Conservation (phyloP, 1,140 invertebrate species). For the Reticulitermes speratus region DNA sequence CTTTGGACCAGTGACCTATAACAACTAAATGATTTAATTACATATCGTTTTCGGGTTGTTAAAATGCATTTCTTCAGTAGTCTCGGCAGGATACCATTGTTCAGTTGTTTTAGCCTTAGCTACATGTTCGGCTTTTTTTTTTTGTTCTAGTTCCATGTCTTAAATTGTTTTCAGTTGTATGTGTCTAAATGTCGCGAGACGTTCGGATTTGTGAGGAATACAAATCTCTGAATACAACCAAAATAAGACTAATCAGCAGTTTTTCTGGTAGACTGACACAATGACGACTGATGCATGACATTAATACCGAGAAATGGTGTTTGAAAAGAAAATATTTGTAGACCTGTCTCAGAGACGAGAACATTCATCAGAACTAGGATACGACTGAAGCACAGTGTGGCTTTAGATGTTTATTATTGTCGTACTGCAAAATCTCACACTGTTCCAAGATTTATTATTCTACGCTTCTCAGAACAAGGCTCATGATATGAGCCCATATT, state of each 20-base stretch:
- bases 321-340: slow-evolving; percentile 3
- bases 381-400: neutral
- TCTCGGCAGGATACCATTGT: neutral
- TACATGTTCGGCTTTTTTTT: neutral
- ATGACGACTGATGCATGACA: neutral
- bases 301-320: neutral
- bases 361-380: neutral
- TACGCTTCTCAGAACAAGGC: too few species aligned
- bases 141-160: neutral
- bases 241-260: slow-evolving; percentile 17
- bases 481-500: too few species aligned
- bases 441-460: neutral
- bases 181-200: neutral
- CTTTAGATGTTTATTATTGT: neutral
- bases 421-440: neutral
- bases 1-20: neutral
- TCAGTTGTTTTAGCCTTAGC: neutral
- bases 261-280: neutral
- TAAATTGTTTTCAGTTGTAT: neutral
- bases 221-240: neutral
- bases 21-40: neutral
- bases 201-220: slow-evolving; percentile 1
- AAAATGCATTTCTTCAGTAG: neutral
- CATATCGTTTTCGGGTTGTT: neutral
- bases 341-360: neutral